phyloP scores from a whole-genome alignment of 2,888 invertebrate genomes.

The Xanthia icteritia region DNA sequence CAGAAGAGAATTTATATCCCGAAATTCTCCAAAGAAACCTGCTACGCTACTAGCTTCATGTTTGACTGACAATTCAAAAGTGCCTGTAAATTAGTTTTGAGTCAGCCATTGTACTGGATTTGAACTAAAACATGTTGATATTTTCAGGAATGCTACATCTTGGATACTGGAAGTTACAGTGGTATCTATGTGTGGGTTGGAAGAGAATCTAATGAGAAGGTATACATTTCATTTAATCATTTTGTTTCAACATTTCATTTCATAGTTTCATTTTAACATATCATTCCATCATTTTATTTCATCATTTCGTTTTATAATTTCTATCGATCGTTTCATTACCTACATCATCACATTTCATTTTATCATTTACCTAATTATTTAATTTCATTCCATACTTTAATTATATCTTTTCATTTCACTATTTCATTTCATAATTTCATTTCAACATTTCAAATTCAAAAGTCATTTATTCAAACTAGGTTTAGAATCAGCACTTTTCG shows the following conservation, averaged over 20 bases:
- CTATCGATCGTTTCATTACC: too few relatives aligned
- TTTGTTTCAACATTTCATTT: not conserved
- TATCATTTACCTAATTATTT: not conserved
- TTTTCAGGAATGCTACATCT: slow-evolving; percentile 94
- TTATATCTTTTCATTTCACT: too few relatives aligned
- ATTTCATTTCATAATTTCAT: not conserved
- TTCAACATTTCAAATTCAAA: too few relatives aligned
- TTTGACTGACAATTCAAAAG: too few relatives aligned
- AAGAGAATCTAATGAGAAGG: slow-evolving; percentile 91
- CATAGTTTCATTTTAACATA: too few relatives aligned
- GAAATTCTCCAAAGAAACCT: not conserved
- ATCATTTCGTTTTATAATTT: not conserved
- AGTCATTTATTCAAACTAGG: too few relatives aligned
- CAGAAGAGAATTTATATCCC: not conserved
- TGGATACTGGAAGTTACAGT: slow-evolving; percentile 93
- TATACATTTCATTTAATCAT: slow-evolving; percentile 56
- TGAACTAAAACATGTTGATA: not conserved
- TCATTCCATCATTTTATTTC: not conserved
- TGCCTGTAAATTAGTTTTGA: not conserved
- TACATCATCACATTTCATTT: not conserved
- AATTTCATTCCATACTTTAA: not conserved
- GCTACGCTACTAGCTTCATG: too few relatives aligned
- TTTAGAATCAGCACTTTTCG: too few relatives aligned
- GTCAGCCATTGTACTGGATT: not conserved
- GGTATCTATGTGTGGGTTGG: slow-evolving; percentile 97